Percentiles rank a stretch among this genome's conserved stretches.
phyloP scores from a whole-genome alignment of 1,140 invertebrate genomes.

The Caenorhabditis tropicalis region DNA sequence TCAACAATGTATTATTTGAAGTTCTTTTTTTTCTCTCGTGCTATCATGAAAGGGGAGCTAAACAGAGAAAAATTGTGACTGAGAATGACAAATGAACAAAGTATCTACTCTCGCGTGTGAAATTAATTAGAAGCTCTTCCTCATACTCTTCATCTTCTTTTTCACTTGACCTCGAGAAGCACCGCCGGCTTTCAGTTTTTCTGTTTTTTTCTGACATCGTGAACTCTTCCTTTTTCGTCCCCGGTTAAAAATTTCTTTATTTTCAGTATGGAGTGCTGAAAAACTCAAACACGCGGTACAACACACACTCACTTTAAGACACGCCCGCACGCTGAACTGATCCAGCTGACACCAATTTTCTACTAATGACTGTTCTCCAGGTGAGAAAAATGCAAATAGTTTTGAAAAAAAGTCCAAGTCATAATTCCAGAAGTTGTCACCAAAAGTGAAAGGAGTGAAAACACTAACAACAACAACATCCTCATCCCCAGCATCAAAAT shows the following conservation, averaged over 20 bases:
- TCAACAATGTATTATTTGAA: too few species aligned
- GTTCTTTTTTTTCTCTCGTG: too few species aligned
- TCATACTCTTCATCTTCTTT: neutral
- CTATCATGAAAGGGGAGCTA: too few species aligned
- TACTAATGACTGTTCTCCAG: conserved; percentile 33
- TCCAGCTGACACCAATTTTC: conserved; percentile 4
- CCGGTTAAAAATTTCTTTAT: neutral
- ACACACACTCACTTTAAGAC: conserved; percentile 19
- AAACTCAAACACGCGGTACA: conserved; percentile 36
- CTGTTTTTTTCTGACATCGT: neutral
- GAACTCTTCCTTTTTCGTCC: neutral
- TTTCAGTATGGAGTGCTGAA: conserved; percentile 41
- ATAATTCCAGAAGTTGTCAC: conserved; percentile 30
- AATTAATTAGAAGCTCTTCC: neutral
- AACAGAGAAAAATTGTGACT: neutral
- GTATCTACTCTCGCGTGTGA: neutral
- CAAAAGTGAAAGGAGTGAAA: conserved; percentile 38
- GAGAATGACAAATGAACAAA: conserved; percentile 16
- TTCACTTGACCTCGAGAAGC: neutral
- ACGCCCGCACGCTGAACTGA: neutral
- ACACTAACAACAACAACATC: neutral
- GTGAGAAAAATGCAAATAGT: neutral
- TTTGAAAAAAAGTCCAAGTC: too few species aligned
- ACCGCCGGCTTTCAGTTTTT: neutral
- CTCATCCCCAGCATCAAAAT: too few species aligned